phyloP scores from a whole-genome alignment of 1,140 invertebrate genomes.

The Streblospio benedicti region DNA sequence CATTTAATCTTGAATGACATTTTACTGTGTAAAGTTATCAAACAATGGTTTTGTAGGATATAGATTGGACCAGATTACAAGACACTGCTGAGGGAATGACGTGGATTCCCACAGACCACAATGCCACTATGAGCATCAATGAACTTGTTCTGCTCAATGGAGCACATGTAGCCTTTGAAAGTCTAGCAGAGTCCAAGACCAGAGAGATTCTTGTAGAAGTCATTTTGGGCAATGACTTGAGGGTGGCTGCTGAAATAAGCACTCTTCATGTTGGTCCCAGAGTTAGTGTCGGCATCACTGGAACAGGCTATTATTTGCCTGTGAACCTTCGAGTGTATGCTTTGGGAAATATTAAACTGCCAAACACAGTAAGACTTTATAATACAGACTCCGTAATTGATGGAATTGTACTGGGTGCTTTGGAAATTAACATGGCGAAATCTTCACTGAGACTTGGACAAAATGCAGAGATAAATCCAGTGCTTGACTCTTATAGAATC shows the following conservation, averaged over 20 bases:
- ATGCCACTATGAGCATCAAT: conserved; percentile 21
- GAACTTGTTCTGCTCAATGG: conserved; percentile 27
- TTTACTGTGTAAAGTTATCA: no score
- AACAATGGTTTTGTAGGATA: no score
- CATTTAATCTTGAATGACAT: no score
- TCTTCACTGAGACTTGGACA: conserved; percentile 20
- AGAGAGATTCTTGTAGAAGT: conserved; percentile 9
- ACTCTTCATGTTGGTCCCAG: conserved; percentile 27
- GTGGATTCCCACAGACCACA: conserved; percentile 25
- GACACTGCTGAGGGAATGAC: conserved; percentile 25
- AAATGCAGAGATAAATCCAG: no score
- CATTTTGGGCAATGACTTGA: not conserved
- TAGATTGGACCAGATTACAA: conserved; percentile 11
- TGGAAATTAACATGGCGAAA: conserved; percentile 20
- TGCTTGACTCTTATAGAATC: no score
- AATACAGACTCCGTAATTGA: conserved; percentile 22
- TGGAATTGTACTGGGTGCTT: conserved; percentile 27
- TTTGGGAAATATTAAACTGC: conserved; percentile 23
- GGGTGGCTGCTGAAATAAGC: conserved; percentile 16
- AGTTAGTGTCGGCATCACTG: conserved; percentile 21
- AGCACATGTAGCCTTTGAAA: conserved; percentile 25
- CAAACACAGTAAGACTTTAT: conserved; percentile 25
- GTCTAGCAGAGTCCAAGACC: conserved; percentile 16
- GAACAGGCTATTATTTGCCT: conserved; percentile 25
- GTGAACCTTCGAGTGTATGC: conserved; percentile 25